Base-by-base conservation (phyloP, 37 sponge, comb jelly and placozoan genomes). In the Aplysina aerophoba region DNA sequence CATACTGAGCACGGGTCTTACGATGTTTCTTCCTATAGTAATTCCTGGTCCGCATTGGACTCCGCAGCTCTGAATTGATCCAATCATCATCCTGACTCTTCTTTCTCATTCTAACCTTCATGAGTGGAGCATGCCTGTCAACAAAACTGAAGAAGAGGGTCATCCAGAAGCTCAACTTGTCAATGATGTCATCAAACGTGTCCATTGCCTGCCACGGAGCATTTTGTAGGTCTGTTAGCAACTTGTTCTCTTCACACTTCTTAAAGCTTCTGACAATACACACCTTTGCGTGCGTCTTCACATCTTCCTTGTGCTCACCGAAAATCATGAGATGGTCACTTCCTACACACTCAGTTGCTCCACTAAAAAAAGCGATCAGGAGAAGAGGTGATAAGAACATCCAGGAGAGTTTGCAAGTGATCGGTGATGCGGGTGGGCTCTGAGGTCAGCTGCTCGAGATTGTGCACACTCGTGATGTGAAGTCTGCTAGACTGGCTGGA, bases 241-340 rank as follows among this genome's bases (percentile, higher is more conserved):
- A 62, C 64, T n/a, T 14, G 3, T 62, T 62, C 12, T 62, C 64
- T 62, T 62, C 64, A 3, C 64, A 62, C 64, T 62, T 62, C 64
- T 62, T 62, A 13, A 62, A 62, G 64, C 64, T 62, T 62, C 64
- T 62, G 64, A 62, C 64, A 2, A 27, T 62, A 11, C 64, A 27
- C 64, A 62, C 64, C 64, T 62, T 62, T 62, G 64, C 64, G 3
- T n/a, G 64, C 11, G 2, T 28, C 64, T 62, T 62, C 64, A 62
- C 64, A 4, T 62, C 64, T 62, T 62, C 64, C 11, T 28, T 62
- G 64, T 11, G 12, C 11, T 62, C 64, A 62, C 64, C 64, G n/a
- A 62, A 62, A 62, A 62, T 62, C 64, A 62, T 62, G 64, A 62
- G 64, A 62, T 62, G 64, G 64, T 62, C 64, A 62, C 64, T 62